Conservation (phyloP, 2,113 vertebrate species). For the Otis tarda region DNA sequence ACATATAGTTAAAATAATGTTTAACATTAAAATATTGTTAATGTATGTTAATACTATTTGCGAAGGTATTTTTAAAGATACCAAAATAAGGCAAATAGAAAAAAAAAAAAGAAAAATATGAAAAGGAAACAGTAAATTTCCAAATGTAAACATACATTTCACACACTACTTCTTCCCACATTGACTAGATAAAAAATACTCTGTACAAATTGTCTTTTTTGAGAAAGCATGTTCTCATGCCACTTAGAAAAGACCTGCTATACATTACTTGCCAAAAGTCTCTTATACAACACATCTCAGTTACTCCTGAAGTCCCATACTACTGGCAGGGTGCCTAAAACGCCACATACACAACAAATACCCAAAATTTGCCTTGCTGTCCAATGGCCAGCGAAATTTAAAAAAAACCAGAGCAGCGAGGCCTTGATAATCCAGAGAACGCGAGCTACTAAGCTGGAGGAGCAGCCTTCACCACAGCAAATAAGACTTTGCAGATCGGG, state of each 20-base stretch:
- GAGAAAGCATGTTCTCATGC: not conserved
- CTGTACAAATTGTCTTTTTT: not conserved
- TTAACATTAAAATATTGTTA: not conserved
- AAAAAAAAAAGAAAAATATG: not conserved
- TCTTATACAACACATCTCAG: rapidly evolving
- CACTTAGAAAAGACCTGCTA: rapidly evolving
- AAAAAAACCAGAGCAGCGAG: not conserved
- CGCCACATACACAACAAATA: rapidly evolving
- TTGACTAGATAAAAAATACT: not conserved
- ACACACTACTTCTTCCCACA: not conserved
- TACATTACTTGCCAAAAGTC: rapidly evolving
- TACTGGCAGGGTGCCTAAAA: not conserved
- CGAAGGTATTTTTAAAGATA: not conserved
- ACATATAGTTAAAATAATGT: not conserved
- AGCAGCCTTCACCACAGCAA: too few relatives aligned
- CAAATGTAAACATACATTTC: not conserved
- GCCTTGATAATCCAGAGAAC: not conserved
- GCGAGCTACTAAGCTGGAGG: rapidly evolving
- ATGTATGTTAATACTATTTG: rapidly evolving
- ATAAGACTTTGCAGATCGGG: rapidly evolving
- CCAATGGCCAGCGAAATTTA: not conserved
- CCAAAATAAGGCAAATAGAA: not conserved
- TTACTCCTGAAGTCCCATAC: rapidly evolving
- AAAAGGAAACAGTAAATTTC: not conserved
- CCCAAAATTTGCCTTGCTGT: not conserved